Conservation (phyloP, 2,888 invertebrate species). For the Allacma fusca region DNA sequence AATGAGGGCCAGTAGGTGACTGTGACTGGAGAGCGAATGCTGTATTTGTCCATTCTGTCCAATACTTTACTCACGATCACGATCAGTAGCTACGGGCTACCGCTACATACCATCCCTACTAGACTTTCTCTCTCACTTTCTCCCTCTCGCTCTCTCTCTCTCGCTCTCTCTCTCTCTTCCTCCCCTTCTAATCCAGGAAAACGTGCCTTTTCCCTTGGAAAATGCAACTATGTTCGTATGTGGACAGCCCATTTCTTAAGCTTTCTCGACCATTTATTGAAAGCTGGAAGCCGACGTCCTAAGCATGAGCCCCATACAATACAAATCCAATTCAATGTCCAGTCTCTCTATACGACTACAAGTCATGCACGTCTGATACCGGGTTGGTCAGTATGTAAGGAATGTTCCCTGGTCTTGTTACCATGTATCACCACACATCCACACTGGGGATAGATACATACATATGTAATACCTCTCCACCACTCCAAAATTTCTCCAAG, state of each 20-base stretch:
- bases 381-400: background rate
- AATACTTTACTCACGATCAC: conserved; percentile 11
- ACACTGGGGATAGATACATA: no score
- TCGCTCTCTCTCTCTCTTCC: no score
- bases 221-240: background rate
- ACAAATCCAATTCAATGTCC: conserved; percentile 7
- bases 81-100: conserved; percentile 12
- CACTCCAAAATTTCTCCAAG: no score
- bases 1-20: conserved; percentile 43
- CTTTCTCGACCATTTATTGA: conserved; percentile 9
- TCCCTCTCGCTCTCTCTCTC: no score
- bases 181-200: conserved; percentile 6
- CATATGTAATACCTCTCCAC: no score
- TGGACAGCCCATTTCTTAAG: conserved; percentile 6
- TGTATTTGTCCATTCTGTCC: conserved; percentile 25
- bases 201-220: conserved; percentile 4
- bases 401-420: background rate
- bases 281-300: background rate
- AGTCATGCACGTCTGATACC: background rate
- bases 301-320: background rate
- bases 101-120: background rate
- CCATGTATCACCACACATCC: background rate
- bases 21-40: conserved; percentile 31
- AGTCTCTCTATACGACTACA: background rate
- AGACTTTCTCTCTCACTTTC: background rate